A percentile compares a stretch with the other conserved stretches of the same genome.
phyloP scores from a whole-genome alignment of 2,113 vertebrate genomes.

The Delphinus delphis region DNA sequence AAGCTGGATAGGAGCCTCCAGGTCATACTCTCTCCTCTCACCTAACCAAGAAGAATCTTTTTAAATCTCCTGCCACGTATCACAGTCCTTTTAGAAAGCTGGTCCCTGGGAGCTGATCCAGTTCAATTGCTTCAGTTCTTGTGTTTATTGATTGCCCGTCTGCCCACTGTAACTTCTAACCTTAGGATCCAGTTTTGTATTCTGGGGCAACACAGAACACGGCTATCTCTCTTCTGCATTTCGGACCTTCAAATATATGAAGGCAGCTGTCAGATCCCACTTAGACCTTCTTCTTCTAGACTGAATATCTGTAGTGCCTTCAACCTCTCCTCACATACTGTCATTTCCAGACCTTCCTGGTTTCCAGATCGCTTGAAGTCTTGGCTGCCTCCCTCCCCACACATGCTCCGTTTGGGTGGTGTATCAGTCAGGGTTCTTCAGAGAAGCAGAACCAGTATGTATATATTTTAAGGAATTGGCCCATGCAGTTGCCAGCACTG shows the following conservation, averaged over 20 bases:
- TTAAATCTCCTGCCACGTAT: neutral
- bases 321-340: neutral
- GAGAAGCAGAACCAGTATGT: neutral
- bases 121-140: neutral
- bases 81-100: neutral
- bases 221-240: neutral
- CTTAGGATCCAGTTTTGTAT: neutral
- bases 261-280: neutral
- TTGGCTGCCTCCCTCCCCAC: neutral
- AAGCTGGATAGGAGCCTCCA: neutral
- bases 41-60: neutral
- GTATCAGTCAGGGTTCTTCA: neutral
- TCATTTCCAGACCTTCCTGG: neutral
- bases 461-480: neutral
- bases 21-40: neutral
- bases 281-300: neutral
- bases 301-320: neutral
- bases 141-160: neutral
- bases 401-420: neutral
- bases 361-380: neutral
- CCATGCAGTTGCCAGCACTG: neutral
- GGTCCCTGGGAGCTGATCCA: neutral
- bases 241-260: neutral
- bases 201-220: neutral
- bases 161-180: neutral